Evolutionary conservation across 2,888 invertebrate genomes (phyloP).

Genomic region (Chrysolina oricalcia): DNA sequence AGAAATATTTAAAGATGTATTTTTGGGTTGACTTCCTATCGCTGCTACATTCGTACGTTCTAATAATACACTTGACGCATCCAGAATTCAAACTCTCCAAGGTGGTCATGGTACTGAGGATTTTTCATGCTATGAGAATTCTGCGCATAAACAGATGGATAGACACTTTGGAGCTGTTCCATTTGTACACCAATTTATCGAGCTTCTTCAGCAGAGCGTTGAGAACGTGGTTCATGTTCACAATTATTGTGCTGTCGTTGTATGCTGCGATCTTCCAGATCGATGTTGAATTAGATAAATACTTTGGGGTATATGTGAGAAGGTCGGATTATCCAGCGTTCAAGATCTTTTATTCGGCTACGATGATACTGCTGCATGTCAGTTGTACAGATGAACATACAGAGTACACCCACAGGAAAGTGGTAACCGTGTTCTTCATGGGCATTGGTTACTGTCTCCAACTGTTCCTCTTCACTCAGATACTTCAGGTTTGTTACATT

Average conservation of each 20-base stretch:
- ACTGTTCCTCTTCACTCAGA: slow-evolving; percentile 48
- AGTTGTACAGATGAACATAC: neutral
- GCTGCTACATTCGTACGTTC: neutral
- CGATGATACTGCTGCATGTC: slow-evolving; percentile 15
- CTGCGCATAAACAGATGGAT: slow-evolving; percentile 30
- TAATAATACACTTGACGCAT: too few species aligned
- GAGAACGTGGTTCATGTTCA: slow-evolving; percentile 28
- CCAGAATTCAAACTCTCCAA: too few species aligned
- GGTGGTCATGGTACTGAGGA: too few species aligned
- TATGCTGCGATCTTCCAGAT: slow-evolving; percentile 4
- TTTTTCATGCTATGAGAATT: slow-evolving; percentile 18
- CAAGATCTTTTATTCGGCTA: neutral
- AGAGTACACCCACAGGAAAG: neutral
- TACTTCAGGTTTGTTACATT: slow-evolving; percentile 49
- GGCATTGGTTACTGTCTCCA: slow-evolving; percentile 25
- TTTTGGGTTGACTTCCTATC: slow-evolving; percentile 35
- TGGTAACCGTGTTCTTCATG: slow-evolving; percentile 40
- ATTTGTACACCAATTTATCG: slow-evolving; percentile 27
- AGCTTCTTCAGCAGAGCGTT: slow-evolving; percentile 24
- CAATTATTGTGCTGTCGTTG: slow-evolving; percentile 28
- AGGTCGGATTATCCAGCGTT: neutral
- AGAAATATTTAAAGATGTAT: slow-evolving; percentile 38
- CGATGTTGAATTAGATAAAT: neutral
- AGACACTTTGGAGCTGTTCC: slow-evolving; percentile 26
- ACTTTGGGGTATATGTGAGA: neutral